Conservation (phyloP, 1,140 invertebrate species). For the Gyrodactylus salaris region DNA sequence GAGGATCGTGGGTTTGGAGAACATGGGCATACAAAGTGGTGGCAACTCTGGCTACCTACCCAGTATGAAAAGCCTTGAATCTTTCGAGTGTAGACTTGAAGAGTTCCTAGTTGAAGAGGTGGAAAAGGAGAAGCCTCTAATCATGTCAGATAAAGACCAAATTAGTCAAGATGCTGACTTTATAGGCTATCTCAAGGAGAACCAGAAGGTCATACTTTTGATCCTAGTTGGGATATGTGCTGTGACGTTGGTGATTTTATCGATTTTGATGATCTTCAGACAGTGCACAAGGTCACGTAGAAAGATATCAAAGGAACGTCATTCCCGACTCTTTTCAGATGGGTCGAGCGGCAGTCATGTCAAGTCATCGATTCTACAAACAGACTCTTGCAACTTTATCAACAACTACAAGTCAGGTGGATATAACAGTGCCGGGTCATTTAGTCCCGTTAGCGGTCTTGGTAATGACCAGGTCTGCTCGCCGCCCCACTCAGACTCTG, state of each 20-base stretch:
- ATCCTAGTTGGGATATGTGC: not conserved
- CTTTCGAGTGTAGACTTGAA: not conserved
- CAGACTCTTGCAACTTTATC: not conserved
- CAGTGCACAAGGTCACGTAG: not conserved
- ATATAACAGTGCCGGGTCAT: not conserved
- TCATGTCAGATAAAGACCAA: not conserved
- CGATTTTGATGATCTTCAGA: not conserved
- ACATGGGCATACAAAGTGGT: not conserved
- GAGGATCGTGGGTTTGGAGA: not conserved
- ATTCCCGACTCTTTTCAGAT: not conserved
- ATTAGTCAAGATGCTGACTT: not conserved
- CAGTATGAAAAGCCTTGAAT: not conserved
- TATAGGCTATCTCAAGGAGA: not conserved
- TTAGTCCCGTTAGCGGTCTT: not conserved
- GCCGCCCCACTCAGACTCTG: not conserved
- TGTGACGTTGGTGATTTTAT: not conserved
- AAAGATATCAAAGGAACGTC: not conserved
- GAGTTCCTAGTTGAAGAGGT: not conserved
- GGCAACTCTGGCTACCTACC: not conserved
- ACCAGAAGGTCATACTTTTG: not conserved
- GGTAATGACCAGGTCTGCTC: not conserved
- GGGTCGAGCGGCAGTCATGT: not conserved
- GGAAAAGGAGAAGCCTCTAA: no score
- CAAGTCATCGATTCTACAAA: not conserved
- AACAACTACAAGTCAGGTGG: not conserved